These are phyloP conservation scores for Pantelozetes paolii DNA, from an alignment of 2,888 invertebrate genomes.

Conservation along the genomic window DNA sequence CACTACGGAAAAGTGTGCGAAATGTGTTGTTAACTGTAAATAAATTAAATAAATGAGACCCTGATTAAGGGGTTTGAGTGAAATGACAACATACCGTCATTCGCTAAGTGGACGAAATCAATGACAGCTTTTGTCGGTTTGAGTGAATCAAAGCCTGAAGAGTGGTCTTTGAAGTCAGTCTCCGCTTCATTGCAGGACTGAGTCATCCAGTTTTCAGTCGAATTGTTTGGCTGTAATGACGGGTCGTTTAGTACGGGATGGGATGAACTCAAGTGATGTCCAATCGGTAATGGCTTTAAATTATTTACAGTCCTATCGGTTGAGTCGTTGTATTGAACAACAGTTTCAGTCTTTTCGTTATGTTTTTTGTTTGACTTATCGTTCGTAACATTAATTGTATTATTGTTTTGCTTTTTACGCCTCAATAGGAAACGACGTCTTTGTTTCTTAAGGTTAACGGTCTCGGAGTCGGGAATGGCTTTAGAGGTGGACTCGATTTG, in stretches of 20 bases:
- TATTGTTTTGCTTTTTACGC: constrained; percentile 38
- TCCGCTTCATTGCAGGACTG: constrained; percentile 51
- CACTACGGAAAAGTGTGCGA: constrained; percentile 28
- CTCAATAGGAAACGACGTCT: constrained; percentile 41
- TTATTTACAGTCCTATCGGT: neutral
- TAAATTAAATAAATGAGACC: neutral
- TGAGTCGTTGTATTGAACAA: constrained; percentile 8
- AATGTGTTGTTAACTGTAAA: constrained; percentile 37
- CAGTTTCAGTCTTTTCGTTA: constrained; percentile 5
- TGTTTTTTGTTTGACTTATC: constrained; percentile 24
- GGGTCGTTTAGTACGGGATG: constrained; percentile 52
- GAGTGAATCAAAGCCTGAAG: neutral
- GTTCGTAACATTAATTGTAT: neutral
- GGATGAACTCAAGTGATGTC: constrained; percentile 51
- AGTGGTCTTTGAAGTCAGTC: constrained; percentile 17
- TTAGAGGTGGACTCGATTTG: constrained; percentile 21
- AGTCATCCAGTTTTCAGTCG: constrained; percentile 7
- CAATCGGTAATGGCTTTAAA: constrained; percentile 18
- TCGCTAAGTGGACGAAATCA: constrained; percentile 36
- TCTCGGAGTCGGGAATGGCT: constrained; percentile 39
- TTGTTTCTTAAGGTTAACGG: constrained; percentile 41
- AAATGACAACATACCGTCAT: constrained; percentile 26
- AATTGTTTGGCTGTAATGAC: constrained; percentile 48
- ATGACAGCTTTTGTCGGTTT: constrained; percentile 36
- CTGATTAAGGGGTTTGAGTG: neutral